These are phyloP conservation scores for Bergia sp. DNA, from an alignment of 92 coral and sea anemone genomes.

Conservation along the genomic window DNA sequence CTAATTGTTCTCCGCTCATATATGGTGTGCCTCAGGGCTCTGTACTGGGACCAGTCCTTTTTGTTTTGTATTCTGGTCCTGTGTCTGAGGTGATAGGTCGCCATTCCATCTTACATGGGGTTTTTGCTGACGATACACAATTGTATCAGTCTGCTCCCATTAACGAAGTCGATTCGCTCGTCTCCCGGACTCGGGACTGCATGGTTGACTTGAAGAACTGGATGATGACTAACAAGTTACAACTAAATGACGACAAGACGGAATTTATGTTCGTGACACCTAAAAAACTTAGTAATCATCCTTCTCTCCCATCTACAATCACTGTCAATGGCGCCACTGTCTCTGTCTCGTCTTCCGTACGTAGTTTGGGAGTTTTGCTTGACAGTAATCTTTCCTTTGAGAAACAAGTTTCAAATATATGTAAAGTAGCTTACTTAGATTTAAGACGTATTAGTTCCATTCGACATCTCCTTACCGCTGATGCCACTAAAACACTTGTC, in stretches of 20 bases:
- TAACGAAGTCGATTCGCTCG: slow-evolving; percentile 21
- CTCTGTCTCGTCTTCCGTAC: slow-evolving; percentile 21
- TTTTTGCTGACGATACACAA: slow-evolving; percentile 19
- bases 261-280: slow-evolving; percentile 19
- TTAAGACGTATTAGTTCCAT: slow-evolving; percentile 18
- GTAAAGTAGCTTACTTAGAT: slow-evolving; percentile 18
- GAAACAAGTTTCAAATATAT: slow-evolving; percentile 13
- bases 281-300: slow-evolving; percentile 9
- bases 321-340: slow-evolving; percentile 21
- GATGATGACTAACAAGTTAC: slow-evolving; percentile 19
- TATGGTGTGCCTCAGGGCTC: slow-evolving; percentile 1
- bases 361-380: slow-evolving; percentile 19
- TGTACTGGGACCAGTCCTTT: slow-evolving; percentile 2
- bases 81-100: slow-evolving; percentile 21
- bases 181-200: slow-evolving; percentile 23
- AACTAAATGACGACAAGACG: slow-evolving; percentile 19
- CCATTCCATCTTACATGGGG: slow-evolving; percentile 17
- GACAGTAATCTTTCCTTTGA: slow-evolving; percentile 19
- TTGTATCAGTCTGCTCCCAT: slow-evolving; percentile 20
- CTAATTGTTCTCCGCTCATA: slow-evolving; percentile 16
- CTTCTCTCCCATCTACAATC: slow-evolving; percentile 20
- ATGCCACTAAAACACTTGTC: slow-evolving; percentile 19
- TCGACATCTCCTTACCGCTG: slow-evolving; percentile 21
- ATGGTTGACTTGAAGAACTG: slow-evolving; percentile 19
- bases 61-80: slow-evolving; percentile 19